Base-by-base conservation (phyloP, 2,888 invertebrate species). In the Poecilus cupreus region DNA sequence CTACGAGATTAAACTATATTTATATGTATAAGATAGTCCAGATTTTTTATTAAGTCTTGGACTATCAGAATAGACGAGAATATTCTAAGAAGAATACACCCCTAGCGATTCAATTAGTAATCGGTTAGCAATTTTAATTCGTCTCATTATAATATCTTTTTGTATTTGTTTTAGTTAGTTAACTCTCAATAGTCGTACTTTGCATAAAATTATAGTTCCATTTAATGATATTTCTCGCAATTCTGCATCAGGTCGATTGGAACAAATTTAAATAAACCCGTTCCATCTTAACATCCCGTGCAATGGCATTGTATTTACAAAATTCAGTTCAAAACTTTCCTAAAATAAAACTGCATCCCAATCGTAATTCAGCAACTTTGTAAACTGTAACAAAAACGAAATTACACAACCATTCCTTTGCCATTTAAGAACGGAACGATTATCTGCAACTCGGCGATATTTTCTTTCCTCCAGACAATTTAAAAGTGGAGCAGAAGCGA, bases 391-490 rank as follows among this genome's bases (percentile, higher is more conserved):
- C 64, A 64, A 64, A 24, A 74, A 72, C 72, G 72, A 46, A 74
- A 74, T 74, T 49, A 51, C 49, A 22, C 22, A 72, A 49, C 49
- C 72, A 43, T 49, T 70, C 22, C 49, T 10, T 24, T 22, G 46
- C 43, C 37, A n/a, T 64, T n/a, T 37, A 64, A 64, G 37, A 32
- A 37, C 64, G 26, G 24, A 49, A 49, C 64, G 64, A 68, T 68
- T 68, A 68, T 68, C 64, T 37, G 64, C 37, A 68, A 68, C 64
- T 68, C 60, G 3, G 60, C 60, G 60, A 60, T 60, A 60, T 60
- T 60, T 60, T 60, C 64, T 68, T 37, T 68, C 64, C 0, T 32
- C 64, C 37, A 37, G 64, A 68, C 64, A 68, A 68, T 68, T 68
- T 68, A 68, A 68, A 68, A 68, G 64, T 68, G 37, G 37, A 16